Conservation (phyloP, 2,888 invertebrate genomes). For the Dioctria rufipes region DNA sequence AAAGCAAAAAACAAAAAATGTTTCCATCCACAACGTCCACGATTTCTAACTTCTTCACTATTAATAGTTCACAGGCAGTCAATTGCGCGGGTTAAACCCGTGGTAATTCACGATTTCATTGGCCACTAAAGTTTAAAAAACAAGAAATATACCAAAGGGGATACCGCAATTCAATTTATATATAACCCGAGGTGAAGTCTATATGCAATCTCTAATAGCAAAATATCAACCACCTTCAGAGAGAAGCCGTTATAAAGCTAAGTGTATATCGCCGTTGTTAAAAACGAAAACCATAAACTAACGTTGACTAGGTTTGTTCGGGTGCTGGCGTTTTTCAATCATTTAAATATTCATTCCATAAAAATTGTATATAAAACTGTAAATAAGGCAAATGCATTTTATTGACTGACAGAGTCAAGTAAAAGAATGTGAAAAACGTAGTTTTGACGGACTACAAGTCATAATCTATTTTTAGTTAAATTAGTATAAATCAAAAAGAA, state of each 20-base stretch:
- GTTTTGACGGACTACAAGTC: no score
- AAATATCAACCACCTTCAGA: neutral
- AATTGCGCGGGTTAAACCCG: slow-evolving; percentile 12
- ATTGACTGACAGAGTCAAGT: no score
- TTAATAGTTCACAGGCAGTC: slow-evolving; percentile 41
- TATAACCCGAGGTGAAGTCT: neutral
- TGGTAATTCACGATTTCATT: slow-evolving; percentile 44
- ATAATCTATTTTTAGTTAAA: no score
- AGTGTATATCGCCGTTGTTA: slow-evolving; percentile 34
- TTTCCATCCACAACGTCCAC: slow-evolving; percentile 5
- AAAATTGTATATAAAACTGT: no score
- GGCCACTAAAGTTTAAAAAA: slow-evolving; percentile 24
- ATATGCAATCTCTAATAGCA: no score
- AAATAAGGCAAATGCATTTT: no score
- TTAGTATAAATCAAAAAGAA: no score
- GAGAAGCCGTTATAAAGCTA: slow-evolving; percentile 7
- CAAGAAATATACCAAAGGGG: slow-evolving; percentile 1
- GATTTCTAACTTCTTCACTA: slow-evolving; percentile 20
- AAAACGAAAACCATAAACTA: no score
- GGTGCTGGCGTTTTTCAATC: no score
- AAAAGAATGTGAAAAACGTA: no score
- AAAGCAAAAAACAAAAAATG: slow-evolving; percentile 9
- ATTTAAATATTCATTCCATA: no score
- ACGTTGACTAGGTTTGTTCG: no score
- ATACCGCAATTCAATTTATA: neutral